Percentiles rank a stretch among this genome's conserved stretches.
phyloP scores from a whole-genome alignment of 2,888 invertebrate genomes.

The Pachliopta kotzebuea region DNA sequence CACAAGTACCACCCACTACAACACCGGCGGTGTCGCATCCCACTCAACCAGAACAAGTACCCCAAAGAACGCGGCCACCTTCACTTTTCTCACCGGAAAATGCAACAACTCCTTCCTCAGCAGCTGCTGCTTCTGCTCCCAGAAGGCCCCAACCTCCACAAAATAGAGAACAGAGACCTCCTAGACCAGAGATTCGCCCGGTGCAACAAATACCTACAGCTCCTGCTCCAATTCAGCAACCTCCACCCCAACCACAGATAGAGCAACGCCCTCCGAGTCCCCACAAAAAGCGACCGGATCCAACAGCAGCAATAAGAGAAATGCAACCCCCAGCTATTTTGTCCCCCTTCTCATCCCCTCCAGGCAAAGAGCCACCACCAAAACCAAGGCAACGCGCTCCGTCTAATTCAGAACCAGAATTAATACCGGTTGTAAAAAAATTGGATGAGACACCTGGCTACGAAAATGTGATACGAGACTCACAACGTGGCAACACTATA shows the following conservation, averaged over 20 bases:
- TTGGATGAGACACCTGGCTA: conserved; percentile 82
- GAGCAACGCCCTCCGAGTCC: conserved; percentile 54
- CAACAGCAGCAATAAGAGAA: conserved; percentile 58
- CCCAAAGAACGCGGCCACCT: conserved; percentile 72
- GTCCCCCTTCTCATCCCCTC: conserved; percentile 77
- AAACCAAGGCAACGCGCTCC: conserved; percentile 58
- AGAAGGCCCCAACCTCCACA: conserved; percentile 52
- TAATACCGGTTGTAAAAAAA: conserved; percentile 82
- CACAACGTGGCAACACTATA: conserved; percentile 62
- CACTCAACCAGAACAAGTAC: conserved; percentile 35
- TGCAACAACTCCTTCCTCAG: conserved; percentile 69
- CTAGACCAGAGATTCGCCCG: conserved; percentile 41
- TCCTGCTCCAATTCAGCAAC: conserved; percentile 52
- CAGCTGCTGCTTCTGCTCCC: conserved; percentile 60
- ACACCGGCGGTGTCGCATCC: conserved; percentile 39
- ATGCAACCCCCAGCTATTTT: conserved; percentile 68
- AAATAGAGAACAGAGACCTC: conserved; percentile 37
- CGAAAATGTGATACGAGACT: conserved; percentile 80
- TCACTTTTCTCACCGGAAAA: conserved; percentile 86
- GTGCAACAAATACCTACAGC: conserved; percentile 41
- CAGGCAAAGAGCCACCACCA: conserved; percentile 44
- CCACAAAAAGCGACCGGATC: conserved; percentile 58
- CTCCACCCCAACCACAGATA: conserved; percentile 45
- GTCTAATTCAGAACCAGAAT: conserved; percentile 81
- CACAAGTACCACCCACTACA: conserved; percentile 38